A percentile compares a stretch with the other conserved stretches of the same genome.
Conservation (phyloP, 2,113 vertebrate genomes). For the Rhinichthys klamathensis region DNA sequence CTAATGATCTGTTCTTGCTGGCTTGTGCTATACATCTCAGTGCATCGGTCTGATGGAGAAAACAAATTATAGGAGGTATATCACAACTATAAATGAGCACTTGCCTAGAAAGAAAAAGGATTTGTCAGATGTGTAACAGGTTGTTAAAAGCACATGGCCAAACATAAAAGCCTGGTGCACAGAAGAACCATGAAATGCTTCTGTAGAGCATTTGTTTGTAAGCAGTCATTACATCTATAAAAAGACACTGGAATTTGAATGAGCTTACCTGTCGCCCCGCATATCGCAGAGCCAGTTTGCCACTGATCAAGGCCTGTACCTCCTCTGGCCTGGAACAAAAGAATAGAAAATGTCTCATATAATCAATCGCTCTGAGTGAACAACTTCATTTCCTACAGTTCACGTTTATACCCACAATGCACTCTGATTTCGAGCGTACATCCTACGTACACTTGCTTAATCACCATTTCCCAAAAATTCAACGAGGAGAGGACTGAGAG, state of each 20-base stretch:
- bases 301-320: conserved; percentile 93
- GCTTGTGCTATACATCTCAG: conserved; percentile 96
- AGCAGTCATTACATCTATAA: not conserved
- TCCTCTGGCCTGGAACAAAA: conserved; percentile 87
- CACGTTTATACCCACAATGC: not conserved
- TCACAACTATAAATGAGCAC: not conserved
- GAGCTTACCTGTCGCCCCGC: conserved; percentile 88
- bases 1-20: conserved; percentile 98
- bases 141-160: not conserved
- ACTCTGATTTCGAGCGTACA: not conserved
- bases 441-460: not conserved
- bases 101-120: not conserved
- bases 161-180: not conserved
- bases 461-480: not conserved
- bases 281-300: conserved; percentile 93
- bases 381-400: not conserved
- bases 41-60: conserved; percentile 87
- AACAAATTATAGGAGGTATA: not conserved
- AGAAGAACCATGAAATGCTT: not conserved
- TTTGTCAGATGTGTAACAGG: not conserved
- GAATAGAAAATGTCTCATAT: not conserved
- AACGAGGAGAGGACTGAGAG: not conserved
- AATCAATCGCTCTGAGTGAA: too few species aligned
- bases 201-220: not conserved
- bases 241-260: not conserved